Evolutionary conservation across 92 coral and sea anemone genomes (phyloP), one percentile per base, ranked within the genome.

Genomic region (Heteractis magnifica): DNA sequence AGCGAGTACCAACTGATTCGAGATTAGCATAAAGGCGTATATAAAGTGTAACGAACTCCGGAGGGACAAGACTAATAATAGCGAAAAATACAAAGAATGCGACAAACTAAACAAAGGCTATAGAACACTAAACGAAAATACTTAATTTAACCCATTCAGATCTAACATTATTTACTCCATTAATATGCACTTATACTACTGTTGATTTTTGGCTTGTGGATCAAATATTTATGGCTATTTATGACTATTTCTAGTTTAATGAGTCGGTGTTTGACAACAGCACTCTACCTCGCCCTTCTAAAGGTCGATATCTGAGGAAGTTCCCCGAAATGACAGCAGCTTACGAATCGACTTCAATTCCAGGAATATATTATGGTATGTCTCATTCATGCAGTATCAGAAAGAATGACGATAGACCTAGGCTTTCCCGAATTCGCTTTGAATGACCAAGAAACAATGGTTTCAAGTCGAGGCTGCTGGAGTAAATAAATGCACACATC

Each of bases 331-430:
- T 95, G 50, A 94, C 91, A 72, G 89, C 98, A 0, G 87, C 86
- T 87, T 95, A 88, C 58, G 95, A 95, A 81, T 93, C 98, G 6
- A 85, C 93, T 9, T 90, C 88, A 19, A 79, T 91, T 6, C 95
- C 95, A n/a, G 78, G 97, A 13, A 83, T 95, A 51, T 95, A 88
- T 82, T 95, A 94, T 81, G 92, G 98, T 95, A 85, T 77, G 97
- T 81, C 41, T 49, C 52, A 34, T 15, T 7, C 3, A n/a, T n/a
- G n/a, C n/a, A n/a, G n/a, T n/a, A n/a, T n/a, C n/a, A n/a, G n/a
- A n/a, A n/a, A n/a, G n/a, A n/a, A n/a, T n/a, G n/a, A n/a, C n/a
- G n/a, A n/a, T n/a, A n/a, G n/a, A n/a, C n/a, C n/a, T n/a, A n/a
- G n/a, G n/a, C n/a, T n/a, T n/a, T n/a, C n/a, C n/a, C n/a, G n/a